Evolutionary conservation across 2,797 vertebrate species (phyloP), one percentile per base, ranked within the genome.

Genomic region (Spea hammondii): DNA sequence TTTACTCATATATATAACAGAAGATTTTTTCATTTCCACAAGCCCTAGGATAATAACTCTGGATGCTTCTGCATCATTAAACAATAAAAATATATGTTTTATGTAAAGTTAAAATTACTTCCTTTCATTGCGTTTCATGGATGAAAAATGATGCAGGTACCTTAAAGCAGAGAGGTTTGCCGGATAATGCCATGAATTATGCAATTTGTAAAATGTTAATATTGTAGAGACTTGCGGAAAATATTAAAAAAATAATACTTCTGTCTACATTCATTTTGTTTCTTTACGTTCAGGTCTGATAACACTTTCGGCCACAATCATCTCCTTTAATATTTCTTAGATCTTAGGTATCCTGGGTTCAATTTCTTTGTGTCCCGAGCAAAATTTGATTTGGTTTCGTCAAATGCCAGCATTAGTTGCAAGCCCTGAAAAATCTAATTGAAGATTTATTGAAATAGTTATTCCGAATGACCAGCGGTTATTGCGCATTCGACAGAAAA

Each of bases 61-160:
- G 32, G 32, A 32, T 32, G 32, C 47, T 74, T 73, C 53, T 62
- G 54, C 54, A 44, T 53, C 65, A 79, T 79, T 79, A 74, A 73
- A 79, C 71, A 68, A 79, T 60, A 72, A 72, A 72, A 59, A 79
- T 78, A 79, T 67, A 72, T 73, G 67, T 73, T 77, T 10, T 12
- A 66, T 79, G 51, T 73, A 70, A 45, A 17, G n/a, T n/a, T 79
- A 74, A 79, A 62, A 69, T 55, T 5, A 62, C 57, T 72, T 65
- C 55, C 75, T 7, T 66, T 49, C 57, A 67, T 62, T 9, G 66
- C 14, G 9, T 69, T 51, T 68, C 71, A 74, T 74, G 65, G 70
- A 69, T 79, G 72, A 65, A 32, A 75, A 70, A 75, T 70, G 57
- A 13, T 9, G 72, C n/a, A 47, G 66, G n/a, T 14, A 8, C 51